Percentiles rank a stretch among this genome's conserved stretches.
Evolutionary conservation across 2,888 invertebrate species (phyloP).

Genomic region (Sinhomidia bicolor): DNA sequence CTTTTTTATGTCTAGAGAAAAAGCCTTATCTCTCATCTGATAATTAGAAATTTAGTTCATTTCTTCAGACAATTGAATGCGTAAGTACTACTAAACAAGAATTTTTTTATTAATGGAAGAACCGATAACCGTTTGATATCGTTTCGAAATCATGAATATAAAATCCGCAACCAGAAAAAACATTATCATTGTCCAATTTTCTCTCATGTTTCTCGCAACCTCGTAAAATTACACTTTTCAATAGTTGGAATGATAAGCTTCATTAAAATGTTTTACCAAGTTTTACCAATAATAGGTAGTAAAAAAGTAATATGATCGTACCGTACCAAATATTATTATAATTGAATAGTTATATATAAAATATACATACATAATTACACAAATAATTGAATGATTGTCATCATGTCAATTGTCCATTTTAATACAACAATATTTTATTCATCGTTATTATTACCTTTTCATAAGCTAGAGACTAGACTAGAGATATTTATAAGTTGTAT

Average conservation of each 20-base stretch:
- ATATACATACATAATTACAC: no score
- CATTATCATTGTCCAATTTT: constrained; percentile 26
- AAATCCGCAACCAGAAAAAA: constrained; percentile 3
- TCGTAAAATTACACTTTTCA: neutral
- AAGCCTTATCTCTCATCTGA: constrained; percentile 30
- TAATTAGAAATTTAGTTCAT: neutral
- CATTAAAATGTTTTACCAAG: constrained; percentile 32
- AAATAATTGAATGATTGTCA: constrained; percentile 30
- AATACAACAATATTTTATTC: constrained; percentile 25
- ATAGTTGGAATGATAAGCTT: constrained; percentile 22
- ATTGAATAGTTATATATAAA: neutral
- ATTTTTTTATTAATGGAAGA: constrained; percentile 13
- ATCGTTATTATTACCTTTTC: neutral
- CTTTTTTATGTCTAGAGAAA: constrained; percentile 9
- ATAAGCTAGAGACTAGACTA: neutral
- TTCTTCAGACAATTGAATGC: neutral
- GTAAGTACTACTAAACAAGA: neutral
- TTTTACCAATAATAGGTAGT: constrained; percentile 16
- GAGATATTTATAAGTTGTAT: constrained; percentile 24
- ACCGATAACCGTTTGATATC: no score
- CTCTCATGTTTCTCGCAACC: constrained; percentile 24
- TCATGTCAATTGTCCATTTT: constrained; percentile 37
- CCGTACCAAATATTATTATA: constrained; percentile 38
- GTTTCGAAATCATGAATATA: constrained; percentile 24
- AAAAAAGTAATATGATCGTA: constrained; percentile 6